Evolutionary conservation across 1,140 invertebrate genomes (phyloP), one percentile per base, ranked within the genome.

Genomic region (Ceratina calcarata): DNA sequence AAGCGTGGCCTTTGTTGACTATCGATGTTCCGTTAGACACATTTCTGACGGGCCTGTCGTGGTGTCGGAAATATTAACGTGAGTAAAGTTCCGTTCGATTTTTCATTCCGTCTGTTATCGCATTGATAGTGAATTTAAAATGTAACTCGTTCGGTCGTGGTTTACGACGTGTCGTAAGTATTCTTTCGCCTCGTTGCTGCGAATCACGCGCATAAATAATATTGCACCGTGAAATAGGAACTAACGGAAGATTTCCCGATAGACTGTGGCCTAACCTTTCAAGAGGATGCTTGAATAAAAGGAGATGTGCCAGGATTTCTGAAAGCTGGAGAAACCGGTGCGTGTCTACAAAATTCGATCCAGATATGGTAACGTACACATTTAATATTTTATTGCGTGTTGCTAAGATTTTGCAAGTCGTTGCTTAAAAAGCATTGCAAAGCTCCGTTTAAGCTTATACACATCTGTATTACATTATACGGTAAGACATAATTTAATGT

Each of bases 241-340:
- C 70, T 55, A 84, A 27, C 79, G 24, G 70, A 83, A 74, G 81
- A 80, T 84, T 80, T 84, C 77, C 77, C 82, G 61, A 37, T 65
- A 77, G 71, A 58, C 68, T 58, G 15, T 22, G 16, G 60, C 13
- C 16, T 15, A 18, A 12, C 27, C 32, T 49, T 58, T 13, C 32
- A 80, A 74, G 53, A 70, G 22, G 60, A 69, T 57, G 61, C 55
- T 61, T 15, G 49, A n/a, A 24, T 16, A 20, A 55, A 55, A 71
- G 27, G 27, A 12, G 20, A 27, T 53, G 13, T 15, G 16, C 18
- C 16, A 18, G 12, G 18, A 76, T 18, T 76, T 22, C 20, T 32
- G 10, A 62, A 13, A 16, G 20, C 7, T 1, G 1, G 0, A 16
- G 24, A n/a, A 62, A 61, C 66, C 15, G 27, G 10, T 53, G 1